Evolutionary conservation across 2,888 invertebrate species (phyloP).

Genomic region (Rotaria macrura): DNA sequence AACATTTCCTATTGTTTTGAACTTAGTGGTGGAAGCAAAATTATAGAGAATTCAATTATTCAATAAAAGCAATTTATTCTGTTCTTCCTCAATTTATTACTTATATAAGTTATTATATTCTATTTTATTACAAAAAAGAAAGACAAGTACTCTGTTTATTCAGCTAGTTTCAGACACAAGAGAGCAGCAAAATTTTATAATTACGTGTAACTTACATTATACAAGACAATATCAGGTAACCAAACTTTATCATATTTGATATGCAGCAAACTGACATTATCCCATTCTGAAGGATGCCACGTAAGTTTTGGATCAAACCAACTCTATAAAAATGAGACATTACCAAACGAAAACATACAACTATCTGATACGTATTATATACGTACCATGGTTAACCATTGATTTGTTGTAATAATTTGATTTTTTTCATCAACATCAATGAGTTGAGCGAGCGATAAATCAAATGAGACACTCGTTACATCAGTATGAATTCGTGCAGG

Average conservation of each 20-base stretch:
- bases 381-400: conserved; percentile 59
- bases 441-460: conserved; percentile 55
- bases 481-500: conserved; percentile 50
- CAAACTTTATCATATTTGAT: conserved; percentile 72
- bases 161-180: too few species aligned
- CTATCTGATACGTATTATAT: too few species aligned
- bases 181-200: too few species aligned
- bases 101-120: neutral
- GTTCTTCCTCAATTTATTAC: neutral
- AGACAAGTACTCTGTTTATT: neutral
- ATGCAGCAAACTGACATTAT: conserved; percentile 68
- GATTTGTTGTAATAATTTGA: conserved; percentile 72
- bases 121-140: neutral
- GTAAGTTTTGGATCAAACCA: conserved; percentile 74
- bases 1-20: neutral
- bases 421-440: conserved; percentile 68
- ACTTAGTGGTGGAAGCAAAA: neutral
- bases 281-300: conserved; percentile 75
- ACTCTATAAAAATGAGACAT: conserved; percentile 50
- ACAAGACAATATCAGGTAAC: conserved; percentile 63
- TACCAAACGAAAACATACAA: neutral
- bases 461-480: conserved; percentile 53
- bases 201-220: neutral
- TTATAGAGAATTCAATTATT: neutral
- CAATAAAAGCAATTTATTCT: neutral